Evolutionary conservation across 2,113 vertebrate genomes (phyloP), one percentile per base, ranked within the genome.

Genomic region (Chaetops frenatus): DNA sequence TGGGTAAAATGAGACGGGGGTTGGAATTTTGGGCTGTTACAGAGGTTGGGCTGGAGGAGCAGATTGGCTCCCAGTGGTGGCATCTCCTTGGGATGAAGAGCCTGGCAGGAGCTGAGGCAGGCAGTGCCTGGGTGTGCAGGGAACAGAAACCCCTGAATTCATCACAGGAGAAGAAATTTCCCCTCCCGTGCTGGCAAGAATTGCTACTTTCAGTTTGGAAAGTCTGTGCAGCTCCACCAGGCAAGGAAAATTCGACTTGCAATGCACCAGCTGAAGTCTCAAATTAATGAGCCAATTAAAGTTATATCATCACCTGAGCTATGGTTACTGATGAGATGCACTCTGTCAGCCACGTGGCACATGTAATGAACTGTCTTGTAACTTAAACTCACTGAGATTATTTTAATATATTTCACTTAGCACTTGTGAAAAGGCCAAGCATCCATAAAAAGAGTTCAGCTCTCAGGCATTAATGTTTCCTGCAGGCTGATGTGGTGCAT

Each of bases 241-340:
- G 45, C 17, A 38, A 54, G 56, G 35, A 40, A 65, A 80, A 67
- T 31, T 33, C 18, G 1, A 35, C 27, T 73, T 57, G 11, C 4
- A 23, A 4, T 3, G 25, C 31, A 57, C 24, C 33, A 35, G 45
- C 53, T 69, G 70, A 95, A 90, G 50, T 23, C 33, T 76, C 79
- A 72, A 77, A 88, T 76, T 82, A 92, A 93, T 38, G 57, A 70
- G 61, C 53, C 53, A 92, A 50, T 91, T 91, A 91, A 73, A 93
- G 65, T 25, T 36, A 6, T 44, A 47, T 58, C 23, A 35, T 76
- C 53, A 60, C 2, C 53, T 72, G 53, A 87, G 61, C 48, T n/a
- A 6, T 33, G 29, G 56, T 66, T 90, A 44, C 66, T 85, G 90
- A 79, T 74, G 28, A 81, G 78, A 85, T 42, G 53, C 38, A 44